A percentile compares a stretch with the other conserved stretches of the same genome.
These are phyloP conservation scores for Argynnis bischoffii DNA, from an alignment of 2,888 invertebrate genomes.

Conservation along the genomic window DNA sequence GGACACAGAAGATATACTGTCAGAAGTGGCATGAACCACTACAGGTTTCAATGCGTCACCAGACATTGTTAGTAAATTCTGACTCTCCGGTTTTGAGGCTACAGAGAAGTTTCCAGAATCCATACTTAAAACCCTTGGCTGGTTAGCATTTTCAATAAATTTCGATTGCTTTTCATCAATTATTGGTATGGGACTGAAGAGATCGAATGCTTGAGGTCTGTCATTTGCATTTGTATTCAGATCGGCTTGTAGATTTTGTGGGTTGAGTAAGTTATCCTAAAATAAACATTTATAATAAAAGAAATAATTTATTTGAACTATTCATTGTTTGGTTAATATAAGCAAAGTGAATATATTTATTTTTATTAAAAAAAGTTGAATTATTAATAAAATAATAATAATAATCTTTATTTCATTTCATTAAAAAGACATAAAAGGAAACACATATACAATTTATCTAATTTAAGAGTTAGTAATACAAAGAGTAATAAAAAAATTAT, in stretches of 20 bases:
- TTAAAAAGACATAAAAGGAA: no score
- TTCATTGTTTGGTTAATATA: no score
- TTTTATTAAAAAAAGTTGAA: neutral
- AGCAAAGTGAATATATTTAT: neutral
- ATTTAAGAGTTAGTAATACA: no score
- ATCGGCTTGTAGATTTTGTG: slow-evolving; percentile 44
- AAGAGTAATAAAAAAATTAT: no score
- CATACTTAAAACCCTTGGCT: slow-evolving; percentile 66
- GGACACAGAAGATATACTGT: slow-evolving; percentile 76
- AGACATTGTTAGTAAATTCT: slow-evolving; percentile 61
- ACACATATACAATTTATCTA: no score
- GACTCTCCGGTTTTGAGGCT: slow-evolving; percentile 63
- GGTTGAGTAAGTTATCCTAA: slow-evolving; percentile 63
- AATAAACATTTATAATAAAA: slow-evolving; percentile 31
- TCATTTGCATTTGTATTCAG: slow-evolving; percentile 53
- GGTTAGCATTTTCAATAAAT: slow-evolving; percentile 56
- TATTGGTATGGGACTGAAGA: slow-evolving; percentile 80
- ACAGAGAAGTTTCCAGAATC: slow-evolving; percentile 75
- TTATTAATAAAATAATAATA: no score
- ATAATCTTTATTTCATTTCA: no score
- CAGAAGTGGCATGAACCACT: slow-evolving; percentile 63
- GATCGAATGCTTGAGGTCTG: slow-evolving; percentile 70
- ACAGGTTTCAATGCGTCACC: slow-evolving; percentile 68
- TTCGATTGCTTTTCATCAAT: slow-evolving; percentile 70
- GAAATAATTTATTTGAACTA: no score